Evolutionary conservation across 2,113 vertebrate genomes (phyloP).

Genomic region (Corythoichthys haematopterus): DNA sequence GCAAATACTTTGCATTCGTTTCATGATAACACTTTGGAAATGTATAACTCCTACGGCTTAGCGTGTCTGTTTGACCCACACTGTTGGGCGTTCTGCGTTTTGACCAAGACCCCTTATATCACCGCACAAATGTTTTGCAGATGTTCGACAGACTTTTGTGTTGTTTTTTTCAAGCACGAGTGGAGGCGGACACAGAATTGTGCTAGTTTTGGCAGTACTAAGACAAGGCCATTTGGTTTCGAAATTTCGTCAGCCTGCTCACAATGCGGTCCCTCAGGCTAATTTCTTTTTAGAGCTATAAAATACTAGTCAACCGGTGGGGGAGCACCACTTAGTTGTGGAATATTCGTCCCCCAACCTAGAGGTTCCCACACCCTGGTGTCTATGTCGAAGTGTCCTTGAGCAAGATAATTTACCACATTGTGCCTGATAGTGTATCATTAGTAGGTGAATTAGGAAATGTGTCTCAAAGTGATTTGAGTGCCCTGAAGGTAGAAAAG

Average conservation of each 20-base stretch:
- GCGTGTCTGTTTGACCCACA: conserved; percentile 19
- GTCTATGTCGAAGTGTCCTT: too few relatives aligned
- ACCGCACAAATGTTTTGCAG: conserved; percentile 60
- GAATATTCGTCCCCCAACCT: too few relatives aligned
- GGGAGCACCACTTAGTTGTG: too few relatives aligned
- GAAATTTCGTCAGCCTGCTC: conserved; percentile 20
- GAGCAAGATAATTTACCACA: too few relatives aligned
- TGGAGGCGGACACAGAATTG: conserved; percentile 6
- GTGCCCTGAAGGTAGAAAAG: too few relatives aligned
- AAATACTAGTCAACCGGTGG: too few relatives aligned
- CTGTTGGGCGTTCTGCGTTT: conserved; percentile 18
- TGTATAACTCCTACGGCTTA: conserved; percentile 17
- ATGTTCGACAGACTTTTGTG: conserved; percentile 47
- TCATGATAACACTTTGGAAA: conserved; percentile 66
- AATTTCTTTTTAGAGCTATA: not conserved
- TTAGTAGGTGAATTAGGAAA: too few relatives aligned
- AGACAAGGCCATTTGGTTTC: conserved; percentile 22
- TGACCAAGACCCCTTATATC: conserved; percentile 42
- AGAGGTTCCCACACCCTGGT: too few relatives aligned
- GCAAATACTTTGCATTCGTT: conserved; percentile 44
- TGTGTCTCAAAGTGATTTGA: too few relatives aligned
- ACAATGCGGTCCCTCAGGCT: not conserved
- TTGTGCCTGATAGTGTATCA: too few relatives aligned
- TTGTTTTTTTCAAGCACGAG: conserved; percentile 12
- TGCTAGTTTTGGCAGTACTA: conserved; percentile 2